Base-by-base conservation (phyloP, 2,888 invertebrate genomes). In the Andrena dorsata region DNA sequence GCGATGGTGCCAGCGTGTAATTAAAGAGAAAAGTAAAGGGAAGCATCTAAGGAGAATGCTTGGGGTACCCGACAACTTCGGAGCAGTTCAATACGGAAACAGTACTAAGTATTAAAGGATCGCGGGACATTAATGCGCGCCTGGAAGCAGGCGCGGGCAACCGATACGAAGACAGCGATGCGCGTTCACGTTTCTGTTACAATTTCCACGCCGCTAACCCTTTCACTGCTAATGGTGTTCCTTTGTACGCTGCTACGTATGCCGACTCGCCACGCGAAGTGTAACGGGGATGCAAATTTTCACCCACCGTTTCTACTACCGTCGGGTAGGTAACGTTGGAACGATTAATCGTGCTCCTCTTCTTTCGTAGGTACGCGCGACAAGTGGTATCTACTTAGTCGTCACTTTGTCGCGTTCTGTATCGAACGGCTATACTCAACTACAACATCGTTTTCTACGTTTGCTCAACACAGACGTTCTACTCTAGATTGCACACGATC, bases 211-310 rank as follows among this genome's bases (percentile, higher is more conserved):
- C 58, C 35, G 80, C 76, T 78, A 81, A 86, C 79, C 74, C 80
- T 86, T 78, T 84, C 82, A 82, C 82, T 81, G 81, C 81, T 66
- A 30, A 53, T 66, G 65, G 23, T 32, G 7, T 66, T 26, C 16
- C 41, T 32, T 68, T 61, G 8, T 49, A 53, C 5, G 10, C n/a
- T 72, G 51, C 58, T 73, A 82, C 70, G 74, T 75, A 82, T 70
- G 81, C 81, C 66, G 75, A 30, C 47, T 28, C 23, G 26, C 51
- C 53, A 56, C 30, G 23, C 5, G n/a, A 63, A 30, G 28, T 73
- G n/a, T 63, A 63, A 63, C 51, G 10, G 63, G 72, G 63, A 72
- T 63, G 20, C 32, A n/a, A 72, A 61, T 49, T 47, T 13, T 30
- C 3, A n/a, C 28, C 1, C 28, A 5, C 30, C 41, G 41, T 30